phyloP scores from a whole-genome alignment of 2,113 vertebrate species.

The Amphiprion percula region DNA sequence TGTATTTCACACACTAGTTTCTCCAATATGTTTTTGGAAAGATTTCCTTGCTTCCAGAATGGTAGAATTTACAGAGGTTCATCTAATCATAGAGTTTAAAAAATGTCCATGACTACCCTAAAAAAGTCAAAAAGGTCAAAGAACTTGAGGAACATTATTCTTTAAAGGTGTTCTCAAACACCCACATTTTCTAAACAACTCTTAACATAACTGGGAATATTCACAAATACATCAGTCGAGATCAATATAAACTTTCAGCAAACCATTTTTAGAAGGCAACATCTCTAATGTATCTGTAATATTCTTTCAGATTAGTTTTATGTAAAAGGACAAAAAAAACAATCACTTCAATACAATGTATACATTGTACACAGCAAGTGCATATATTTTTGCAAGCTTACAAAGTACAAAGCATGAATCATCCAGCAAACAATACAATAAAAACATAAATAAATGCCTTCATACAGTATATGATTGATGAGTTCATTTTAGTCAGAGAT shows the following conservation, averaged over 20 bases:
- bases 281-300: neutral
- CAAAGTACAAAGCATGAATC: conserved; percentile 5
- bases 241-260: neutral
- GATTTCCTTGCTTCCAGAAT: no score
- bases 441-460: conserved; percentile 58
- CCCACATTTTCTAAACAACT: neutral
- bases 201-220: neutral
- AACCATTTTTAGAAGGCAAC: conserved; percentile 5
- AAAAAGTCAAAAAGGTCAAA: neutral
- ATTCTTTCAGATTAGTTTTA: conserved; percentile 1
- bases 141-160: conserved; percentile 3
- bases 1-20: no score
- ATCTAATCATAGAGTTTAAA: neutral
- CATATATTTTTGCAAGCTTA: conserved; percentile 19
- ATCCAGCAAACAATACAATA: conserved; percentile 1
- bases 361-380: conserved; percentile 27
- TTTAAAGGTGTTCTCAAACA: neutral
- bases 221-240: neutral
- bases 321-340: neutral
- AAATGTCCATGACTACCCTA: neutral
- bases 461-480: conserved; percentile 18
- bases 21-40: no score
- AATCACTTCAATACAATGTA: conserved; percentile 16
- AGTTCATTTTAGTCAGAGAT: neutral
- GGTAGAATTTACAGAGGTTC: conserved; percentile 1